phyloP scores from a whole-genome alignment of 2,888 invertebrate species.

The Leucoptera coffeella region DNA sequence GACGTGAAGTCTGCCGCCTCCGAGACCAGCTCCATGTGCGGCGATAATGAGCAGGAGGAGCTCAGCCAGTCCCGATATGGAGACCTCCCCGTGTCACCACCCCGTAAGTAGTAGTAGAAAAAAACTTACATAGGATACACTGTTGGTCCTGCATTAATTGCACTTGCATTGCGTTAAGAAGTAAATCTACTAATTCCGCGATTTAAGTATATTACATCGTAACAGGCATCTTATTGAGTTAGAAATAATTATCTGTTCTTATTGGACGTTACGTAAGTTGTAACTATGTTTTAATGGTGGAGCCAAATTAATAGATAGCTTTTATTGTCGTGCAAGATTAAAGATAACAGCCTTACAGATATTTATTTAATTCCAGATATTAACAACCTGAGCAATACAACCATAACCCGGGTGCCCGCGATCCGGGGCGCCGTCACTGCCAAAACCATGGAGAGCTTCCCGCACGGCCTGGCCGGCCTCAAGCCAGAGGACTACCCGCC shows the following conservation, averaged over 20 bases:
- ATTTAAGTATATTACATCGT: no score
- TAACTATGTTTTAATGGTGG: no score
- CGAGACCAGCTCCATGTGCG: constrained; percentile 69
- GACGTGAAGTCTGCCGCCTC: constrained; percentile 72
- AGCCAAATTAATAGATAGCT: no score
- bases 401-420: constrained; percentile 58
- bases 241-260: no score
- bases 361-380: constrained; percentile 23
- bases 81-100: constrained; percentile 57
- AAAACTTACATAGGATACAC: no score
- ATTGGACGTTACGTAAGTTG: no score
- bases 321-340: no score
- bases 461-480: constrained; percentile 57
- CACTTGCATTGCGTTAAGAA: no score
- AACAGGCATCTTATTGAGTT: no score
- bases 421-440: constrained; percentile 59
- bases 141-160: no score
- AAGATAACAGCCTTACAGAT: no score
- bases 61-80: constrained; percentile 61
- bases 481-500: constrained; percentile 66
- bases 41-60: constrained; percentile 79
- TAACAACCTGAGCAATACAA: constrained; percentile 55
- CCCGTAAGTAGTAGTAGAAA: constrained; percentile 54
- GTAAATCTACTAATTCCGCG: no score
- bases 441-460: constrained; percentile 57